Evolutionary conservation across 1,140 invertebrate genomes (phyloP), one percentile per base, ranked within the genome.

Genomic region (Drosophila varians): DNA sequence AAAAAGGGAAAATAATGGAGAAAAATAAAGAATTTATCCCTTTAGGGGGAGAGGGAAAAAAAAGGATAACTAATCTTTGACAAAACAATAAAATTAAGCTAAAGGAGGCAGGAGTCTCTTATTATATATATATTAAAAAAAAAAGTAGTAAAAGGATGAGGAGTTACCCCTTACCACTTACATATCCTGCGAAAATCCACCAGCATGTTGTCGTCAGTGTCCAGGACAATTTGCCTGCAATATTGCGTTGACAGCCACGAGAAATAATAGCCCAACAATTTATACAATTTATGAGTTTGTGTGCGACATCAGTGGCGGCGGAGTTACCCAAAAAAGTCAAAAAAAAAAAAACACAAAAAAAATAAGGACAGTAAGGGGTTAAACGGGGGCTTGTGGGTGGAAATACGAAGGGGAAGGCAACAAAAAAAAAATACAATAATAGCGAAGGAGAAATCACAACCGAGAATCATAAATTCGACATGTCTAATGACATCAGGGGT

Each of bases 251-350:
- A 87, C 82, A 87, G 82, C 82, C 78, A 77, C 69, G 82, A 87
- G 79, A 87, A 87, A 87, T 87, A 87, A 87, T 87, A 87, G 82
- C 77, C 82, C 77, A 87, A 82, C 82, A 87, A 87, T 87, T 87
- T 87, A 82, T 74, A 82, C 77, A 87, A 87, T 87, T 87, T 87
- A 87, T 87, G 82, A 77, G 82, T 64, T 80, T 80, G 72, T 64
- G 72, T 71, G 76, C 65, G 51, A 70, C 74, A 77, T 61, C 77
- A 64, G 62, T 57, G 45, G 40, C 45, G 48, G 45, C 36, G 43
- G 79, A 75, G 83, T 79, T 79, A 45, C n/a, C n/a, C n/a, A n/a
- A n/a, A n/a, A n/a, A n/a, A n/a, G n/a, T n/a, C n/a, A n/a, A n/a
- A n/a, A n/a, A 49, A 28, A 62, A 73, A 62, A 54, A n/a, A n/a